Percentiles rank a stretch among this genome's conserved stretches.
Conservation (phyloP, 2,888 invertebrate genomes). For the Perithous albicinctus region DNA sequence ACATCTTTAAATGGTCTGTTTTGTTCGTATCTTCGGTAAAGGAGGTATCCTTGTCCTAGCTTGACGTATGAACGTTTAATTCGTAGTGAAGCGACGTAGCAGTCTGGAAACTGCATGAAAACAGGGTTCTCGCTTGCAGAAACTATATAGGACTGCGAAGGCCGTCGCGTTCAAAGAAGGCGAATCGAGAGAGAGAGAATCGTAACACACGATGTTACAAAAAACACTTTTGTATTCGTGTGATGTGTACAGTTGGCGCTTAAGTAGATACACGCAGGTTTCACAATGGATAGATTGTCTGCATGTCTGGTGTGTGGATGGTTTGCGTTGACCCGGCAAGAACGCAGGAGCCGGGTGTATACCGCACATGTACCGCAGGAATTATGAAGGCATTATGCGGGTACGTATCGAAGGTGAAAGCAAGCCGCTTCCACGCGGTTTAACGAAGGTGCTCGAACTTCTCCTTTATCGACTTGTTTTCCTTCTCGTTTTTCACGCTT, state of each 20-base stretch:
- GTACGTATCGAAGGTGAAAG: constrained; percentile 69
- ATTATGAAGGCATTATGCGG: constrained; percentile 67
- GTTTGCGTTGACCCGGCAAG: constrained; percentile 59
- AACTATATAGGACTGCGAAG: constrained; percentile 2
- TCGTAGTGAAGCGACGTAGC: neutral
- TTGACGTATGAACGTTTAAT: neutral
- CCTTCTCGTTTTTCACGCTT: constrained; percentile 28
- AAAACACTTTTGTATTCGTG: constrained; percentile 27
- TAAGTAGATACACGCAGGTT: constrained; percentile 46
- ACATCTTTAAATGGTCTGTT: neutral
- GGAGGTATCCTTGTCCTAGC: constrained; percentile 5
- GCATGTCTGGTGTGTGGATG: constrained; percentile 33
- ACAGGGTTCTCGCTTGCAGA: neutral
- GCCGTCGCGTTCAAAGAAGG: constrained; percentile 25
- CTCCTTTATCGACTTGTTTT: constrained; percentile 46
- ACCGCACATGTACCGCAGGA: constrained; percentile 64
- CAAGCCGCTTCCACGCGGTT: constrained; percentile 53
- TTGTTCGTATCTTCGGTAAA: neutral
- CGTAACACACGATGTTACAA: constrained; percentile 26
- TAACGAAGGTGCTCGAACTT: constrained; percentile 61
- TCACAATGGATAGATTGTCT: constrained; percentile 61
- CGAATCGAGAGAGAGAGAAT: constrained; percentile 30
- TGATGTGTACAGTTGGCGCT: constrained; percentile 12
- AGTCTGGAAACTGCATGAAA: constrained; percentile 4
- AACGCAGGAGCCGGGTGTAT: constrained; percentile 52